phyloP scores from a whole-genome alignment of 2,797 vertebrate genomes.

The Nothura maculosa region DNA sequence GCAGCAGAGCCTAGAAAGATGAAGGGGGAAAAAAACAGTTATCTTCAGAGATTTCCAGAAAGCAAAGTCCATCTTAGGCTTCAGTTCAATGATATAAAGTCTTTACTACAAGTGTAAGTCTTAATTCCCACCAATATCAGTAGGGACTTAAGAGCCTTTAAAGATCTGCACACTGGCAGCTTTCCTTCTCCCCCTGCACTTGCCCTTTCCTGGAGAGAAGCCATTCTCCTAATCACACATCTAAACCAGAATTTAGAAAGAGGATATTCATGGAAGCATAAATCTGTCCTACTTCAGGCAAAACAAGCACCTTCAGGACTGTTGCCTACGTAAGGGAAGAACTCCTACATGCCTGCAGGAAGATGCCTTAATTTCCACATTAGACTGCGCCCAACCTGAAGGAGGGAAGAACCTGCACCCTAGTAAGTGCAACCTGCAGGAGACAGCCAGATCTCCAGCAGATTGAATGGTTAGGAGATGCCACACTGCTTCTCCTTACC shows the following conservation, averaged over 20 bases:
- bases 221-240: not conserved
- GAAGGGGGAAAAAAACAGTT: not conserved
- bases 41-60: not conserved
- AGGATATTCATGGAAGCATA: not conserved
- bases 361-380: not conserved
- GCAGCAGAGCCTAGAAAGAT: conserved; percentile 89
- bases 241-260: not conserved
- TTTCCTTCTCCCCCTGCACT: not conserved
- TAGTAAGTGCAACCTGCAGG: not conserved
- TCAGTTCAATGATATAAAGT: not conserved
- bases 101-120: not conserved
- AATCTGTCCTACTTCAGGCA: not conserved
- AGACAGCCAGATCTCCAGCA: not conserved
- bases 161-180: not conserved
- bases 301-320: not conserved
- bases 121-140: not conserved
- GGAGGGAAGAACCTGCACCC: not conserved
- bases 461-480: not conserved
- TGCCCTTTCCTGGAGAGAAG: not conserved
- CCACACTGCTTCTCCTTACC: not conserved
- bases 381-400: not conserved
- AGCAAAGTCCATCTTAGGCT: not conserved
- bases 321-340: not conserved
- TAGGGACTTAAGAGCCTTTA: not conserved
- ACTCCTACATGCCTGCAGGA: not conserved